A percentile compares a stretch with the other conserved stretches of the same genome.
Evolutionary conservation across 2,113 vertebrate genomes (phyloP).

Genomic region (Maccullochella peelii): DNA sequence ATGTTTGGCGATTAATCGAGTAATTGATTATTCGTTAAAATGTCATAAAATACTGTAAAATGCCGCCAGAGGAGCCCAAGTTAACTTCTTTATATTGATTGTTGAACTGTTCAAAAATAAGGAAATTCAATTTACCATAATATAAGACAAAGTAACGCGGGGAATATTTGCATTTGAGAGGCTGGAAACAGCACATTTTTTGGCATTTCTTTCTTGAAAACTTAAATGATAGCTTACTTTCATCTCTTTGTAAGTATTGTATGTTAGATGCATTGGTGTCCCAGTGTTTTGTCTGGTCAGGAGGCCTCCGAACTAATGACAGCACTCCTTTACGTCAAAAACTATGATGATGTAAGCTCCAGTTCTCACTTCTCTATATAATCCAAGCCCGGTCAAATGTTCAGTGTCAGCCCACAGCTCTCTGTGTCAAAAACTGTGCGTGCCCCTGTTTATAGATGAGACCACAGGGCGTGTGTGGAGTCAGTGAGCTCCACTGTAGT

Average conservation of each 20-base stretch:
- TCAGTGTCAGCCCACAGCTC: background rate
- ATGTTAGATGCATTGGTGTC: background rate
- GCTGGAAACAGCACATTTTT: background rate
- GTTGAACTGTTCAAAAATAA: background rate
- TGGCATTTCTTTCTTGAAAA: background rate
- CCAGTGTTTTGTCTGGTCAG: background rate
- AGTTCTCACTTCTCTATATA: background rate
- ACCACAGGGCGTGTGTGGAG: conserved; percentile 22
- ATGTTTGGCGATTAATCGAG: background rate
- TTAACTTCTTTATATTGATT: background rate
- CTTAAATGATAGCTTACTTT: background rate
- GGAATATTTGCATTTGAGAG: background rate
- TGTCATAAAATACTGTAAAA: too few relatives aligned
- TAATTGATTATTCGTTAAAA: background rate
- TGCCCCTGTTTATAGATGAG: conserved; percentile 15
- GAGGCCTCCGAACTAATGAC: background rate
- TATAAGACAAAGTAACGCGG: background rate
- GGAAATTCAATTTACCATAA: background rate
- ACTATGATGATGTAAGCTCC: background rate
- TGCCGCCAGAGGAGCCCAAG: background rate
- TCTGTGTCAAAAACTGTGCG: conserved; percentile 16
- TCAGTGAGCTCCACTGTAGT: background rate
- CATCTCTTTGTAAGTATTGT: background rate
- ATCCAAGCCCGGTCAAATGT: background rate
- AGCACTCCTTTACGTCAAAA: background rate